Conservation (phyloP, 2,888 invertebrate species). For the Mantis religiosa region DNA sequence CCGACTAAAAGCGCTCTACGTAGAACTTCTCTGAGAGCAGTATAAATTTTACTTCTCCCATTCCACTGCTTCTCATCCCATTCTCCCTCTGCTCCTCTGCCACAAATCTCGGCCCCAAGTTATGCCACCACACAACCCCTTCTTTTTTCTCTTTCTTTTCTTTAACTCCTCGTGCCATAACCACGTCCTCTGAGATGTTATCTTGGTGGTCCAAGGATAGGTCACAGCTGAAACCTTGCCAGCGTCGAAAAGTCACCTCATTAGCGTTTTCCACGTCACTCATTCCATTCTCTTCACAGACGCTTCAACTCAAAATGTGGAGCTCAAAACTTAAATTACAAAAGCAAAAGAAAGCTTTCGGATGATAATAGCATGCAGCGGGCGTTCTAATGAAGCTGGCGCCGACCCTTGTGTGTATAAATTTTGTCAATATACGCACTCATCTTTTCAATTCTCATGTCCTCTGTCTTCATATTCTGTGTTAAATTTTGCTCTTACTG, state of each 20-base stretch:
- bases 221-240: neutral
- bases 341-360: neutral
- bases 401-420: neutral
- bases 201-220: neutral
- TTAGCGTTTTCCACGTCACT: neutral
- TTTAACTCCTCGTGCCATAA: neutral
- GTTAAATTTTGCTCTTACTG: no score
- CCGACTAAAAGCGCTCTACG: neutral
- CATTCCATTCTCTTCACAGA: neutral
- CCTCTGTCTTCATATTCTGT: no score
- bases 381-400: neutral
- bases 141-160: neutral
- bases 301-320: neutral
- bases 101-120: neutral
- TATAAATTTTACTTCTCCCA: neutral
- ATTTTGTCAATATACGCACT: no score
- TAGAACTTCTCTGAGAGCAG: neutral
- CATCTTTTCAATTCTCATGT: no score
- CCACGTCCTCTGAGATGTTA: neutral
- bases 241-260: neutral
- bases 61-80: neutral
- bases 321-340: neutral
- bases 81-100: neutral
- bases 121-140: neutral
- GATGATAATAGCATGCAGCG: neutral